Conservation (phyloP, 2,888 invertebrate genomes). For the Drosophila aldrichi region DNA sequence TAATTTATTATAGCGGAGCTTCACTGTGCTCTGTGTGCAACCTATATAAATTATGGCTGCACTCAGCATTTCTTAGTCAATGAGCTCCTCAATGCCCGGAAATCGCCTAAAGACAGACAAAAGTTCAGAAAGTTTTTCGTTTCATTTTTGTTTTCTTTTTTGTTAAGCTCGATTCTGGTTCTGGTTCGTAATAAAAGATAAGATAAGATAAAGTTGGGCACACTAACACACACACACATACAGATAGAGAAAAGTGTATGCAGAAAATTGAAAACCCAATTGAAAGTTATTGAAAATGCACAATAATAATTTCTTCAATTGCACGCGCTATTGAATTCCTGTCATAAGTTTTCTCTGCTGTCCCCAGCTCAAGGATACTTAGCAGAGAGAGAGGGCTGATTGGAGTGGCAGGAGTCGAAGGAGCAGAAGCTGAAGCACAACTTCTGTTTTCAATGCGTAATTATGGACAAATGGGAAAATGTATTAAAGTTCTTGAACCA, state of each 20-base stretch:
- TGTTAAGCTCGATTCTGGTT: conserved; percentile 52
- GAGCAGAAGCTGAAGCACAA: neutral
- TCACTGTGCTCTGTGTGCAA: conserved; percentile 5
- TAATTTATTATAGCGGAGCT: neutral
- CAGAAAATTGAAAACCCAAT: conserved; percentile 79
- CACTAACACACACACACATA: neutral
- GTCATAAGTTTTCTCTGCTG: conserved; percentile 61
- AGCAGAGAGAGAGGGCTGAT: neutral
- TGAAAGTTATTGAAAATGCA: conserved; percentile 82
- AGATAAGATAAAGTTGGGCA: conserved; percentile 61
- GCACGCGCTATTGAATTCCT: conserved; percentile 80
- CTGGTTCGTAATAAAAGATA: conserved; percentile 43
- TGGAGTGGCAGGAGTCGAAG: neutral
- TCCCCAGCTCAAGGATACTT: conserved; percentile 34
- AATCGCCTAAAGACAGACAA: conserved; percentile 42
- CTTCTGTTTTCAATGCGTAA: conserved; percentile 58
- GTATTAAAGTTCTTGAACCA: conserved; percentile 50
- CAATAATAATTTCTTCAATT: conserved; percentile 81
- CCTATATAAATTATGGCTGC: conserved; percentile 26
- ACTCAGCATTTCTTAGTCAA: conserved; percentile 45
- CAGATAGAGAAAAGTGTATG: conserved; percentile 41
- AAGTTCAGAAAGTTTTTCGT: conserved; percentile 64
- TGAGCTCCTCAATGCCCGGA: conserved; percentile 41
- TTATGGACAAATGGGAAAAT: conserved; percentile 53
- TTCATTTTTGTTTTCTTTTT: conserved; percentile 13